These are phyloP conservation scores for Lophotis ruficrista DNA, from an alignment of 2,113 vertebrate species.

Conservation along the genomic window DNA sequence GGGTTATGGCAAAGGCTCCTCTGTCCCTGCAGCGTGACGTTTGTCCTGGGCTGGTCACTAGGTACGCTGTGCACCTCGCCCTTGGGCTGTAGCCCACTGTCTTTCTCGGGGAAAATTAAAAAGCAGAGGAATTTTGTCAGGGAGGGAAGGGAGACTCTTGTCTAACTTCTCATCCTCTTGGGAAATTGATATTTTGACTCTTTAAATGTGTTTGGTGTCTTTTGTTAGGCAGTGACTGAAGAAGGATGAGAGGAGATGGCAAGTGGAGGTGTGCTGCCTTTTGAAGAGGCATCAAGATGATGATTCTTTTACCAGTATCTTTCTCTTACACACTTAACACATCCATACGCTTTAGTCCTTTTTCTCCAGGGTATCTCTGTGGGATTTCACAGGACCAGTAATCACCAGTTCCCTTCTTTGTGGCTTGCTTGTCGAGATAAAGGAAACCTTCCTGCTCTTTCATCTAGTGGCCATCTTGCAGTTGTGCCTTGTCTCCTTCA, in stretches of 20 bases:
- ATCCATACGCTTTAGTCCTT: not conserved
- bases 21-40: accelerated
- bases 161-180: not conserved
- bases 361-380: not conserved
- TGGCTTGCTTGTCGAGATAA: not conserved
- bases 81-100: accelerated
- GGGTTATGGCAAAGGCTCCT: not conserved
- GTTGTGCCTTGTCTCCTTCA: not conserved
- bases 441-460: not conserved
- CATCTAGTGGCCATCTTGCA: not conserved
- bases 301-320: not conserved
- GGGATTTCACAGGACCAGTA: not conserved
- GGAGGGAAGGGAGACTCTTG: not conserved
- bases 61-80: not conserved
- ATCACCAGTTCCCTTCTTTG: not conserved
- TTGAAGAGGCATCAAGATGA: not conserved
- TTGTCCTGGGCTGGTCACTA: not conserved
- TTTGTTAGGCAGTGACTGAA: not conserved
- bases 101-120: not conserved
- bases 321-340: not conserved
- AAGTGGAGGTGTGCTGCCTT: not conserved
- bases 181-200: not conserved
- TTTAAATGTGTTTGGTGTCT: not conserved
- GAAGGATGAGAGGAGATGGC: not conserved
- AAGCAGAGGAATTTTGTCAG: not conserved